Base-by-base conservation (phyloP, 1,140 invertebrate genomes). In the Lucilia sericata region DNA sequence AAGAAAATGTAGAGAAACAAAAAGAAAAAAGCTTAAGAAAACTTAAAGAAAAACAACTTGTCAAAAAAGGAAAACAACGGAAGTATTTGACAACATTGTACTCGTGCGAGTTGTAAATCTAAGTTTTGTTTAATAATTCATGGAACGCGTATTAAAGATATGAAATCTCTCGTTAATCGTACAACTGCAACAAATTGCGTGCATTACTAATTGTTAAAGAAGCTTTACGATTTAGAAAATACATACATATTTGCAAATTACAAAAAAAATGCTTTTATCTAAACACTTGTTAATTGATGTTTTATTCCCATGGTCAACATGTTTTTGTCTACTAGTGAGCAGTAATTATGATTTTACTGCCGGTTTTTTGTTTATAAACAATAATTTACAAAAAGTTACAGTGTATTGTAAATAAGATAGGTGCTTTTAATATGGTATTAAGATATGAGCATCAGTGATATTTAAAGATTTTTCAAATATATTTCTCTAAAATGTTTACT, bases 261-360 rank as follows among this genome's bases (percentile, higher is more conserved):
- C 25, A 30, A 42, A 42, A 42, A 10, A 42, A 42, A 42, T 3
- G 42, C 5, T 42, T 42, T 42, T 42, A 42, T 42, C 42, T 42
- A 3, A 14, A 42, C 74, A 42, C 36, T 76, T 30, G 74, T 76
- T 13, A 30, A 74, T 36, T 76, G 34, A 55, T 55, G 74, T 36
- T 75, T 76, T 42, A 76, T 76, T 3, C 36, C 34, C 74, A 76
- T 76, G 74, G 74, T 76, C 74, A 76, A 76, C 74, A 42, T 76
- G 74, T 76, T 76, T 21, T 76, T 42, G 14, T 42, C 14, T 5
- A 42, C 36, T 76, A 42, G 42, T 42, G 25, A 30, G 25, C 25
- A 42, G 42, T 42, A 42, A 42, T 42, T 42, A 10, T 42, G 42
- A 42, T 42, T 36, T 42, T 42, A 76, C 74, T 76, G 74, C 74